Conservation (phyloP, 2,888 invertebrate genomes). For the Reticulitermes lucifugus region DNA sequence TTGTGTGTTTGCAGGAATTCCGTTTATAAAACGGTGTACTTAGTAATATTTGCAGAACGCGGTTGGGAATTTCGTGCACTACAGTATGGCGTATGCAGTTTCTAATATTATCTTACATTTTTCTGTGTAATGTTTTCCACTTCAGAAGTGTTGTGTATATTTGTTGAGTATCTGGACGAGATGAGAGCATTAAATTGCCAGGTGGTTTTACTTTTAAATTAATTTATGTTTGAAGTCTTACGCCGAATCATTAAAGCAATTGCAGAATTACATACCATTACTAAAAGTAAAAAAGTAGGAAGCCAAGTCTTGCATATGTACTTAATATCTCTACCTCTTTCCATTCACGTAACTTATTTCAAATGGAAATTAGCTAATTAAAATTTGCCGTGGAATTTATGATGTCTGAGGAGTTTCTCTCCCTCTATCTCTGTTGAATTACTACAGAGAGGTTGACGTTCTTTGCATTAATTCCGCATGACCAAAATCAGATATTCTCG, state of each 20-base stretch:
- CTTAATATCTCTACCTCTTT: not conserved
- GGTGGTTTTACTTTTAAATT: not conserved
- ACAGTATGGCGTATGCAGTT: too few relatives aligned
- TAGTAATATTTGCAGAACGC: too few relatives aligned
- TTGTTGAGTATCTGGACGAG: too few relatives aligned
- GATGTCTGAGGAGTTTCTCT: not conserved
- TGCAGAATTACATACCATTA: not conserved
- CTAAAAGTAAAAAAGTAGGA: not conserved
- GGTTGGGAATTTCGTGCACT: too few relatives aligned
- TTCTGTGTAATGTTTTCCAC: too few relatives aligned
- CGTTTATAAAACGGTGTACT: too few relatives aligned
- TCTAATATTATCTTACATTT: too few relatives aligned
- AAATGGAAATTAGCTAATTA: conserved; percentile 9
- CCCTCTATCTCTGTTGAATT: not conserved
- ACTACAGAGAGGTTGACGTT: not conserved
- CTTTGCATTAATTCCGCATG: not conserved
- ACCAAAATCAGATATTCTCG: not conserved
- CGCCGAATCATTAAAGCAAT: not conserved
- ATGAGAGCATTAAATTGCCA: not conserved
- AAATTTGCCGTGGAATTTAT: conserved; percentile 16
- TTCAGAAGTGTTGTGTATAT: too few relatives aligned
- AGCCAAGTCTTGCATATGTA: not conserved
- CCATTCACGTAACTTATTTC: not conserved
- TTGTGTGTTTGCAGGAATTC: too few relatives aligned
- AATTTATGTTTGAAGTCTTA: not conserved